Evolutionary conservation across 2,888 invertebrate genomes (phyloP), one percentile per base, ranked within the genome.

Genomic region (Balanococcus diminutus): DNA sequence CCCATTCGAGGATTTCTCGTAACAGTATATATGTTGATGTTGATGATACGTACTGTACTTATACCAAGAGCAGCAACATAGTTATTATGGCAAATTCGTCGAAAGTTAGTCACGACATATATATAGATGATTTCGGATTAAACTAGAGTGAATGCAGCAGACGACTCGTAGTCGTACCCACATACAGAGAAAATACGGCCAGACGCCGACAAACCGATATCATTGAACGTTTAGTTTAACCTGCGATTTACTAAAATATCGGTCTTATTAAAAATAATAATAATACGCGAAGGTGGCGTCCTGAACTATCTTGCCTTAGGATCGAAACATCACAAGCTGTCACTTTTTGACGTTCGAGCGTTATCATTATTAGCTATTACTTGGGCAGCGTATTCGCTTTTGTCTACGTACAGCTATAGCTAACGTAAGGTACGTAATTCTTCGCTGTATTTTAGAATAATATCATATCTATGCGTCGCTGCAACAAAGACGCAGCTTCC

Each of bases 311-410:
- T 51, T 2, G 82, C 82, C 82, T 28, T 0, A 56, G 82, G 82
- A 82, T 82, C 82, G 51, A 82, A 82, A 42, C 82, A 31, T 28
- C 46, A 51, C 82, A 82, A 82, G 82, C 82, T 82, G 82, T 82
- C 82, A 82, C 82, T 56, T 28, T 82, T 82, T 82, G 82, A 82
- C 31, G 82, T 28, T n/a, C 28, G 16, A 82, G 82, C 82, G 82
- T 42, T 82, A 51, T 82, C 31, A 82, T 82, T 82, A 82, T 8
- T n/a, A 25, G 46, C 25, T 42, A 25, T 19, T 42, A 19, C 42
- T 39, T 46, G 42, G 28, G 8, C 51, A 31, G 51, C 28, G 19
- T 19, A 82, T 46, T 46, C 19, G 32, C 46, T 46, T 46, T 46
- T 81, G 39, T 42, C 22, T 22, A 28, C 22, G n/a, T 22, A 39